phyloP scores from a whole-genome alignment of 2,113 vertebrate species.

The Nyctibius bracteatus region DNA sequence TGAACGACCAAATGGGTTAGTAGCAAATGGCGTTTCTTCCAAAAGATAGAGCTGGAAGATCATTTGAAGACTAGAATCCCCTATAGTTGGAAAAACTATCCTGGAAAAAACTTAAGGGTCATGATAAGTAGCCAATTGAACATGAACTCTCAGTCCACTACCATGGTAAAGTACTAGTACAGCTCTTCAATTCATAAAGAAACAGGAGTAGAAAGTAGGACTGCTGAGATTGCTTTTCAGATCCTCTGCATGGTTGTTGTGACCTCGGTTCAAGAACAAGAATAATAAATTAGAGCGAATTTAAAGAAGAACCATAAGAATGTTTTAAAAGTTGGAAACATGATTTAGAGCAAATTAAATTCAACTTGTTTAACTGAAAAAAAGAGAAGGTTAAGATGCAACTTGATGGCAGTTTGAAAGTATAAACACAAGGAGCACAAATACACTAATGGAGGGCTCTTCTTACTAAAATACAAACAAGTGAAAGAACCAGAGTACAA shows the following conservation, averaged over 20 bases:
- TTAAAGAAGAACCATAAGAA: neutral
- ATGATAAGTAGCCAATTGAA: neutral
- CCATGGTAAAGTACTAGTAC: neutral
- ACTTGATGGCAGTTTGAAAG: neutral
- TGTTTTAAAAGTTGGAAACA: neutral
- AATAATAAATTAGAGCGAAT: neutral
- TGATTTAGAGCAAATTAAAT: neutral
- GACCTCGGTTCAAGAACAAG: neutral
- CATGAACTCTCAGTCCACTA: neutral
- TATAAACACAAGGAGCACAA: neutral
- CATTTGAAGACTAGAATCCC: neutral
- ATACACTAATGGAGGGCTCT: neutral
- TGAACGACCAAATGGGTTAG: neutral
- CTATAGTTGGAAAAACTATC: neutral
- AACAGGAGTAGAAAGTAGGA: neutral
- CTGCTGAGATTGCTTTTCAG: neutral
- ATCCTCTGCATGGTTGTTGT: neutral
- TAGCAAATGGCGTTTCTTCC: neutral
- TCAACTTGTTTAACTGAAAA: neutral
- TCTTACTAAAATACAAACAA: neutral
- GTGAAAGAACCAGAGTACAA: neutral
- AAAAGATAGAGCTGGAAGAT: neutral
- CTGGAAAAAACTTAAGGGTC: neutral
- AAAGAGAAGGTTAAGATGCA: neutral
- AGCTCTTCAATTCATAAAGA: neutral